Evolutionary conservation across 2,797 vertebrate species (phyloP).

Genomic region (Clamator glandarius): DNA sequence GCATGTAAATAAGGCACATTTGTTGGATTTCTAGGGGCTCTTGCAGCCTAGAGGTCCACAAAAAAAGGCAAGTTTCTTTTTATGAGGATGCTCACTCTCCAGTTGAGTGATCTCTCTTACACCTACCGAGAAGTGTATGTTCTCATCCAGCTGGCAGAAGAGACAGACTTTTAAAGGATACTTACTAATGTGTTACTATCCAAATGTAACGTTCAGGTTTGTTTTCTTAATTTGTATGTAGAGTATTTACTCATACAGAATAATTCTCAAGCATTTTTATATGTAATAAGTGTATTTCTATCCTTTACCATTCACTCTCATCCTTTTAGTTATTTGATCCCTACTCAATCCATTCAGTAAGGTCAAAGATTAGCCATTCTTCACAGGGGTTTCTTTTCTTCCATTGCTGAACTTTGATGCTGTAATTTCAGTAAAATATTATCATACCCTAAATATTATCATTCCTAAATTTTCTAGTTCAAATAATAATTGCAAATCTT

Average conservation of each 20-base stretch:
- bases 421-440: background rate
- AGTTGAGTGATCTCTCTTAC: background rate
- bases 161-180: background rate
- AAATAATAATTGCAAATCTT: background rate
- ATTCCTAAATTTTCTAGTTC: background rate
- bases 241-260: background rate
- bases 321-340: background rate
- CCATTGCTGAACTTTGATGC: background rate
- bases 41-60: background rate
- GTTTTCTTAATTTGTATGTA: background rate
- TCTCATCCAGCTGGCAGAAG: background rate
- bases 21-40: background rate
- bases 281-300: background rate
- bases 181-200: background rate
- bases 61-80: background rate
- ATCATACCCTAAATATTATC: background rate
- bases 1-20: background rate
- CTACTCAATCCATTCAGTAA: background rate
- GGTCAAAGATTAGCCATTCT: background rate
- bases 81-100: background rate
- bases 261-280: background rate
- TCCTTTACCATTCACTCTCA: background rate
- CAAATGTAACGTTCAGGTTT: background rate
- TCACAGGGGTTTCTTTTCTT: background rate
- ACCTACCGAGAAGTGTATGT: background rate